Conservation (phyloP, 2,113 vertebrate species). For the Calyptomena viridis region DNA sequence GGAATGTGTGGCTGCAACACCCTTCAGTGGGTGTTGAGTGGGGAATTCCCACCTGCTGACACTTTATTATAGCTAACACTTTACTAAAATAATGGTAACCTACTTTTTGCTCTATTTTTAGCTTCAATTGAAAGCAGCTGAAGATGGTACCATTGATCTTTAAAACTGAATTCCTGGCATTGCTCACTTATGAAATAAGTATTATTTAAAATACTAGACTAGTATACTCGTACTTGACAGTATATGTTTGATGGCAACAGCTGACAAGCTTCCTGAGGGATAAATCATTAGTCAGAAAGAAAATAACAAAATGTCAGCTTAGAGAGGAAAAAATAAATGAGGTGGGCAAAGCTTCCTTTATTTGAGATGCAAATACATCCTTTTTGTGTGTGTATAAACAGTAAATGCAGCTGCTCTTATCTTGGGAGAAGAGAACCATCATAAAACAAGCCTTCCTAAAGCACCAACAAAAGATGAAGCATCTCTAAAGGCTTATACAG, state of each 20-base stretch:
- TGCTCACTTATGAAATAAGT: background rate
- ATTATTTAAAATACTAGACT: background rate
- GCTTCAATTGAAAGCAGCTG: background rate
- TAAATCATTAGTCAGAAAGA: background rate
- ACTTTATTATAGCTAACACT: background rate
- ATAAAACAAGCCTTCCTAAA: slow-evolving; percentile 79
- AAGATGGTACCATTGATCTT: background rate
- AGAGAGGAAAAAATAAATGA: background rate
- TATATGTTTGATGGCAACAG: background rate
- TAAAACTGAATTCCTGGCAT: background rate
- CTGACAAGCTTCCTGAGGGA: background rate
- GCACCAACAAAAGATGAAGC: slow-evolving; percentile 94
- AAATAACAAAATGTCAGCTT: background rate
- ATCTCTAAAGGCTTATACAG: slow-evolving; percentile 88
- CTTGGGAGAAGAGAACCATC: slow-evolving; percentile 73
- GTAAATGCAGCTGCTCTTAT: slow-evolving; percentile 84
- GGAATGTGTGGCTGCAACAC: background rate
- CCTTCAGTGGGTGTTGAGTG: background rate
- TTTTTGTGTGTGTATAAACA: slow-evolving; percentile 24
- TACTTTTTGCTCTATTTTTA: background rate
- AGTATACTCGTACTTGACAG: background rate
- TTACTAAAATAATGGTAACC: background rate
- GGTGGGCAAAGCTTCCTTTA: background rate
- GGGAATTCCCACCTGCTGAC: background rate
- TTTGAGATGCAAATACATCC: background rate